These are phyloP conservation scores for Sceloporus undulatus DNA, from an alignment of 2,113 vertebrate species.

Conservation along the genomic window DNA sequence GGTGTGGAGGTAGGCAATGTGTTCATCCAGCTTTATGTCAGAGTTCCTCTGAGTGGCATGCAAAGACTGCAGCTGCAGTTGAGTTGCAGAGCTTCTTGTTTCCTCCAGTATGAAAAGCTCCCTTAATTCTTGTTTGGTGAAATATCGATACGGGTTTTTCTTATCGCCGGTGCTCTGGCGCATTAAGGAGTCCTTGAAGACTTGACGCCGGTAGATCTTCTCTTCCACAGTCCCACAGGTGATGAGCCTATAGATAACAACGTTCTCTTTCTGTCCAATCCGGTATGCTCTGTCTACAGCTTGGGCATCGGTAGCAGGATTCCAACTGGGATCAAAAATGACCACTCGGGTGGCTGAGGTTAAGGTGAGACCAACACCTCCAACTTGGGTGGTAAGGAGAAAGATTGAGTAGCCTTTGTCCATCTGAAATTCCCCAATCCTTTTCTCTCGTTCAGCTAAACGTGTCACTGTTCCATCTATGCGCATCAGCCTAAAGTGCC, in stretches of 20 bases:
- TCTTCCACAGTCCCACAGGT: conserved; percentile 96
- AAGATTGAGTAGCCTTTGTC: conserved; percentile 84
- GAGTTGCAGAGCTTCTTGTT: conserved; percentile 84
- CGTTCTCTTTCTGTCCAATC: conserved; percentile 92
- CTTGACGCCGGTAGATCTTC: conserved; percentile 94
- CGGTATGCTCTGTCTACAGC: conserved; percentile 94
- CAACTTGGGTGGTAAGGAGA: conserved; percentile 93
- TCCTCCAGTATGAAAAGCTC: conserved; percentile 92
- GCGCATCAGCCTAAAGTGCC: conserved; percentile 80
- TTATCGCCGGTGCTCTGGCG: conserved; percentile 93
- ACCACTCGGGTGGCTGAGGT: conserved; percentile 93
- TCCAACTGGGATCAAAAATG: conserved; percentile 98
- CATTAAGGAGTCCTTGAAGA: conserved; percentile 96
- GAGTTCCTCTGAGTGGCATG: conserved; percentile 84
- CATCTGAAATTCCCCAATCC: conserved; percentile 87
- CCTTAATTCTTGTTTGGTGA: conserved; percentile 92
- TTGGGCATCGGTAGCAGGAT: conserved; percentile 94
- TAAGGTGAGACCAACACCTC: conserved; percentile 92
- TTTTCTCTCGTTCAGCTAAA: conserved; percentile 85
- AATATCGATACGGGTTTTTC: conserved; percentile 95
- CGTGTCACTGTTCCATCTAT: conserved; percentile 89
- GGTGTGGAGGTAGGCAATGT: conserved; percentile 86
- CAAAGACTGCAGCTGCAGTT: conserved; percentile 90
- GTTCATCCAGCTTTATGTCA: conserved; percentile 85
- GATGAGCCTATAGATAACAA: conserved; percentile 93